phyloP scores from a whole-genome alignment of 1,140 invertebrate genomes.

The Eumeta japonica region DNA sequence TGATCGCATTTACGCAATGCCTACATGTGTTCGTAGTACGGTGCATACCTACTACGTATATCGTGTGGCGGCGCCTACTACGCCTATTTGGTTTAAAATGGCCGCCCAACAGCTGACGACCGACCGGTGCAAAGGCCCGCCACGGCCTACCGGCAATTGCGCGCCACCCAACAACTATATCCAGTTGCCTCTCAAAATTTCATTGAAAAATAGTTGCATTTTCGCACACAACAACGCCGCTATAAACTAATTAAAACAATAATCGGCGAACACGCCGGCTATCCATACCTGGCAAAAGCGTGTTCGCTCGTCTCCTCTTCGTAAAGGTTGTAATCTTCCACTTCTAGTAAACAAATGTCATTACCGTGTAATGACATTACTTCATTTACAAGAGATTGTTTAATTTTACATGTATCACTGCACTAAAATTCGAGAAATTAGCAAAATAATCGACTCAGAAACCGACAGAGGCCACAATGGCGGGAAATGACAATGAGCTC shows the following conservation, averaged over 20 bases:
- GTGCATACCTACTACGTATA: constrained; percentile 17
- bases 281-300: constrained; percentile 50
- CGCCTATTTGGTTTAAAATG: constrained; percentile 57
- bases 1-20: constrained; percentile 21
- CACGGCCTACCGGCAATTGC: background rate
- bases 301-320: constrained; percentile 55
- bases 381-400: constrained; percentile 31
- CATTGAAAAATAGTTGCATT: too few species aligned
- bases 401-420: constrained; percentile 31
- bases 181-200: background rate
- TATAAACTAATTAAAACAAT: background rate
- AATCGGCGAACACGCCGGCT: constrained; percentile 45
- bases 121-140: constrained; percentile 45
- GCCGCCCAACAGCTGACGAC: constrained; percentile 59
- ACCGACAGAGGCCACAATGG: constrained; percentile 52
- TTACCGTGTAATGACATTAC: constrained; percentile 57
- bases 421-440: constrained; percentile 17
- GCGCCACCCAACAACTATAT: background rate
- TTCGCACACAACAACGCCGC: background rate
- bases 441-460: constrained; percentile 26
- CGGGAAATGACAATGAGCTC: constrained; percentile 58
- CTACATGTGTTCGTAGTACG: constrained; percentile 31
- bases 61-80: constrained; percentile 33
- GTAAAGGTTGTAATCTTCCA: constrained; percentile 55
- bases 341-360: constrained; percentile 55